A percentile compares a stretch with the other conserved stretches of the same genome.
phyloP scores from a whole-genome alignment of 2,888 invertebrate genomes.

The Xestia sexstrigata region DNA sequence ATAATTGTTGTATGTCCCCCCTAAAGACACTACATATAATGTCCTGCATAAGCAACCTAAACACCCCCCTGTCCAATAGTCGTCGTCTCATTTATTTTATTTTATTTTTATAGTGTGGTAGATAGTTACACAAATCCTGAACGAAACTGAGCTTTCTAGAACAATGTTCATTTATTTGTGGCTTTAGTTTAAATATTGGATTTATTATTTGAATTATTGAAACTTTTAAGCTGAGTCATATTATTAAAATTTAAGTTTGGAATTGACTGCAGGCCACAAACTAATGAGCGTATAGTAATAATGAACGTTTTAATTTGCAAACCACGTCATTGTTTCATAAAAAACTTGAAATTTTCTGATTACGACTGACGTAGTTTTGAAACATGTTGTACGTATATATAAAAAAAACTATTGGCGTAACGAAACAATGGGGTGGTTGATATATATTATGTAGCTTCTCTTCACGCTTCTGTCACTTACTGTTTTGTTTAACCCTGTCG shows the following conservation, averaged over 20 bases:
- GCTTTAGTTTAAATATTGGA: constrained; percentile 54
- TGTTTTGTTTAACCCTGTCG: constrained; percentile 89
- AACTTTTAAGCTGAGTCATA: neutral
- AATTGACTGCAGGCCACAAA: constrained; percentile 75
- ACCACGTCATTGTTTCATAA: constrained; percentile 79
- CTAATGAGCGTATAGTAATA: constrained; percentile 83
- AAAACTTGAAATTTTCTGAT: constrained; percentile 11
- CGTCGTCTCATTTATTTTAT: constrained; percentile 64
- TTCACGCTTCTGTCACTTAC: constrained; percentile 85
- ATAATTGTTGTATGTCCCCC: constrained; percentile 66
- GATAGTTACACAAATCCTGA: constrained; percentile 86
- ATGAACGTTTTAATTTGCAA: constrained; percentile 78
- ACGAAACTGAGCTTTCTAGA: constrained; percentile 88
- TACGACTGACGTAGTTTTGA: neutral
- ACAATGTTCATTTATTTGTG: constrained; percentile 86
- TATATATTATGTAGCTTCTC: constrained; percentile 72
- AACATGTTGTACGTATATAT: neutral
- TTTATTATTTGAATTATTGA: constrained; percentile 4
- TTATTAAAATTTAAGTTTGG: neutral
- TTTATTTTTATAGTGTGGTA: constrained; percentile 76
- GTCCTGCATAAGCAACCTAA: constrained; percentile 71
- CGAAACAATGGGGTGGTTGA: constrained; percentile 79
- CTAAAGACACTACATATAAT: constrained; percentile 63
- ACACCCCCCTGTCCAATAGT: constrained; percentile 64
- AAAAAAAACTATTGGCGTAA: constrained; percentile 42